Conservation (phyloP, 2,113 vertebrate species). For the Solenodon paradoxus region DNA sequence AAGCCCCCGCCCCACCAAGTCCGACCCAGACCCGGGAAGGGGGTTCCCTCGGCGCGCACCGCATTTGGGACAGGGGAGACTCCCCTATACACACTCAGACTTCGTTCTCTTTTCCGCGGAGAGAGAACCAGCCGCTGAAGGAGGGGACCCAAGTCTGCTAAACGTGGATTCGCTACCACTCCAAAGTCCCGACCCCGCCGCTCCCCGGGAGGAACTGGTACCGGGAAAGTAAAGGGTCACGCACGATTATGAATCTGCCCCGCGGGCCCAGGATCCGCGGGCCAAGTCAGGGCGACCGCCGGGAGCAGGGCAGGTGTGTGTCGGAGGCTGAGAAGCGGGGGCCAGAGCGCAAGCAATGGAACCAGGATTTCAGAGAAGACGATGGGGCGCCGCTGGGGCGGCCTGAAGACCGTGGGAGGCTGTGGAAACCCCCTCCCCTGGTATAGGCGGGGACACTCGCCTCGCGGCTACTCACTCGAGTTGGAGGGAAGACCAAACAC, state of each 20-base stretch:
- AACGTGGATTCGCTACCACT: not conserved
- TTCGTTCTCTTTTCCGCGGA: too few species aligned
- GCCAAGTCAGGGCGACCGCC: too few species aligned
- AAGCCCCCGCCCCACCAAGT: not conserved
- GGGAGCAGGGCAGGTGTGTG: not conserved
- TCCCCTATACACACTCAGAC: not conserved
- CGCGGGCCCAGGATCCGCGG: not conserved
- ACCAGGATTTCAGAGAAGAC: too few species aligned
- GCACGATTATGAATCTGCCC: not conserved
- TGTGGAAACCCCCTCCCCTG: not conserved
- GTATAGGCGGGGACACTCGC: not conserved
- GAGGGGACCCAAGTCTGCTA: not conserved
- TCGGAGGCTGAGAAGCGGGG: rapidly evolving
- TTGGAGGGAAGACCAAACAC: not conserved
- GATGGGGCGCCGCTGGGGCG: too few species aligned
- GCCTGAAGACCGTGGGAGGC: not conserved
- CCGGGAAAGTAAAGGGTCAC: not conserved
- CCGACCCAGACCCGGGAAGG: not conserved
- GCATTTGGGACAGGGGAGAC: not conserved
- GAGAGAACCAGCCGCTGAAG: not conserved
- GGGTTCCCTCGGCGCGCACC: not conserved
- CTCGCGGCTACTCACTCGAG: conserved; percentile 45
- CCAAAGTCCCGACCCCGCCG: not conserved
- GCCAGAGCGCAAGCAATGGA: not conserved
- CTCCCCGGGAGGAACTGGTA: not conserved